phyloP scores from a whole-genome alignment of 2,888 invertebrate species.

The Spilosoma lubricipeda region DNA sequence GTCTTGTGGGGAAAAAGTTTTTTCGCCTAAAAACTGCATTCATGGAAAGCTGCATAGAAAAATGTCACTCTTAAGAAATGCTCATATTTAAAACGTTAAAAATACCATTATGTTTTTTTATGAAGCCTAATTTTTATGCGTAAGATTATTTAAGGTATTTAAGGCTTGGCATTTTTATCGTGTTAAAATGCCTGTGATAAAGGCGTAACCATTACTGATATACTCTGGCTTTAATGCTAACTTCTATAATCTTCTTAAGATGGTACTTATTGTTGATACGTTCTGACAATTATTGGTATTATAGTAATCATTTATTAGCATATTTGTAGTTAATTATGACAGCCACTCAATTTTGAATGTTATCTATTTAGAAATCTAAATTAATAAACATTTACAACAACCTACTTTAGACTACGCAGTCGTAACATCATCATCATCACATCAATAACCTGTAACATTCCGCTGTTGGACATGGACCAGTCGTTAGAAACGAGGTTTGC shows the following conservation, averaged over 20 bases:
- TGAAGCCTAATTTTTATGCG: not conserved
- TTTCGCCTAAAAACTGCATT: too few relatives aligned
- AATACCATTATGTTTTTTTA: not conserved
- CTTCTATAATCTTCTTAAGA: not conserved
- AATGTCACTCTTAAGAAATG: too few relatives aligned
- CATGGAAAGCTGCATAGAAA: too few relatives aligned
- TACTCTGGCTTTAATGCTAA: not conserved
- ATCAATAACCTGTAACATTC: too few relatives aligned
- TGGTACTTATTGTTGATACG: not conserved
- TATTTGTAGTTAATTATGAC: not conserved
- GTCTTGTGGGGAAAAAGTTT: too few relatives aligned
- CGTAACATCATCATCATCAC: not conserved
- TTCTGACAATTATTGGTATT: not conserved
- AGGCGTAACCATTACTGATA: not conserved
- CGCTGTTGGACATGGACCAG: too few relatives aligned
- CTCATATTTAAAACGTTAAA: too few relatives aligned
- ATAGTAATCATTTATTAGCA: not conserved
- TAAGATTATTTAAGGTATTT: not conserved
- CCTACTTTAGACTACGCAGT: not conserved
- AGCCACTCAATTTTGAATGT: not conserved
- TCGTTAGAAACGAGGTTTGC: too few relatives aligned
- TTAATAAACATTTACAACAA: not conserved
- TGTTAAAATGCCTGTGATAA: not conserved
- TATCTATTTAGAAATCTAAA: not conserved
- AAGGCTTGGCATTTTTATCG: not conserved